Conservation (phyloP, 2,888 invertebrate species). For the Pyrrhia umbra region DNA sequence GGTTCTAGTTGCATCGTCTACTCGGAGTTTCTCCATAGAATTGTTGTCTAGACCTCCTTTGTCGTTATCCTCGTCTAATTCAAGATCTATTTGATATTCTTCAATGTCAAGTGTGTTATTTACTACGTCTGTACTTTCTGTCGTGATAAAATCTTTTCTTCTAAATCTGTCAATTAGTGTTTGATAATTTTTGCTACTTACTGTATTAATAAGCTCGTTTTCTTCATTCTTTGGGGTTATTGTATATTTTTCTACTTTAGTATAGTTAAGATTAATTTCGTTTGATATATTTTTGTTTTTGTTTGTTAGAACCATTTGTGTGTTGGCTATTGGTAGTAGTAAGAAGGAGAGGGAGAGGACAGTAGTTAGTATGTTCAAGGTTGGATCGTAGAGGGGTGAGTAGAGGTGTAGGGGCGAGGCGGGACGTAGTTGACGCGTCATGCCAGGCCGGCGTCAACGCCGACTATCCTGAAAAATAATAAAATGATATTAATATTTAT, state of each 20-base stretch:
- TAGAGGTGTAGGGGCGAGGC: conserved; percentile 75
- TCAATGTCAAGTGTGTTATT: conserved; percentile 40
- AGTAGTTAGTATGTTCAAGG: conserved; percentile 73
- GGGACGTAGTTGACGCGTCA: conserved; percentile 81
- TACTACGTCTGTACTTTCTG: conserved; percentile 8
- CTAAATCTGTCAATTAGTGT: conserved; percentile 77
- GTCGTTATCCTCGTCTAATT: conserved; percentile 50
- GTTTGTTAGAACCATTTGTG: conserved; percentile 73
- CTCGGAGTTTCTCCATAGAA: conserved; percentile 80
- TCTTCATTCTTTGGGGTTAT: conserved; percentile 47
- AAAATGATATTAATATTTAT: background rate
- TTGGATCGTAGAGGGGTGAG: conserved; percentile 80
- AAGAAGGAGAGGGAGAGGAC: conserved; percentile 73
- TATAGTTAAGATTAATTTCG: conserved; percentile 42
- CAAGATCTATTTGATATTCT: conserved; percentile 53
- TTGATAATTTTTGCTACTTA: conserved; percentile 74
- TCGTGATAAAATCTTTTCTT: conserved; percentile 72
- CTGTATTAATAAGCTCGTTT: conserved; percentile 61
- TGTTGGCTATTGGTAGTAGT: conserved; percentile 70
- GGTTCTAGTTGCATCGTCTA: conserved; percentile 80
- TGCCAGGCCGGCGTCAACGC: conserved; percentile 83
- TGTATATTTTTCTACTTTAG: conserved; percentile 46
- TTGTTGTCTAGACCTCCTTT: conserved; percentile 63
- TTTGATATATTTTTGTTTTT: conserved; percentile 45
- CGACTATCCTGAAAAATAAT: conserved; percentile 75